phyloP scores from a whole-genome alignment of 2,113 vertebrate genomes.

The Cepphus grylle region DNA sequence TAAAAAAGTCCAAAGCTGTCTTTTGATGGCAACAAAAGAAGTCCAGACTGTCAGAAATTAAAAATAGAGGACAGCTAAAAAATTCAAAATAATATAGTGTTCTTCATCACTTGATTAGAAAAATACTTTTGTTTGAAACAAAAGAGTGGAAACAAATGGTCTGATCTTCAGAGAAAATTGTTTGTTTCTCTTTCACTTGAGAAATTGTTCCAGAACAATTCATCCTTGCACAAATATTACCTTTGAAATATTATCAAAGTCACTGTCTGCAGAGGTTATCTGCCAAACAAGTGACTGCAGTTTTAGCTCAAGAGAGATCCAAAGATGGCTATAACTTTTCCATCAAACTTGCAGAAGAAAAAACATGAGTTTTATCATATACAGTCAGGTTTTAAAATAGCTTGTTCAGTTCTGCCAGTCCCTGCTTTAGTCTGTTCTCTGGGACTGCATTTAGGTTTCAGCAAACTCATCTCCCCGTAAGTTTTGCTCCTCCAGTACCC shows the following conservation, averaged over 20 bases:
- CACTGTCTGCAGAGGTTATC: not conserved
- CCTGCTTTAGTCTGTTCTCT: not conserved
- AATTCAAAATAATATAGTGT: not conserved
- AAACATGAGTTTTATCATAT: not conserved
- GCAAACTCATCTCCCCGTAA: not conserved
- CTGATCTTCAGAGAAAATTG: not conserved
- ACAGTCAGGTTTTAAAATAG: not conserved
- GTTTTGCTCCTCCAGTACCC: not conserved
- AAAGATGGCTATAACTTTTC: not conserved
- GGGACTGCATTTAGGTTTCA: not conserved
- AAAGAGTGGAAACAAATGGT: not conserved
- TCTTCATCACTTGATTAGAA: not conserved
- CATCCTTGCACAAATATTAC: not conserved
- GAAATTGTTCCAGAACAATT: not conserved
- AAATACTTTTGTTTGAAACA: not conserved
- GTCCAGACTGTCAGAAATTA: not conserved
- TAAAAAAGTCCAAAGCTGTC: not conserved
- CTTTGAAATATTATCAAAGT: not conserved
- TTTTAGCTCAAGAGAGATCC: not conserved
- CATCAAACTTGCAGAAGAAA: not conserved
- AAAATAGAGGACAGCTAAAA: not conserved
- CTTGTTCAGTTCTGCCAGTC: not conserved
- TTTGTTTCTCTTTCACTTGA: not conserved
- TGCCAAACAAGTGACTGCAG: not conserved
- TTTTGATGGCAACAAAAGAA: not conserved